Base-by-base conservation (phyloP, 2,888 invertebrate genomes). In the Laspeyria flexula region DNA sequence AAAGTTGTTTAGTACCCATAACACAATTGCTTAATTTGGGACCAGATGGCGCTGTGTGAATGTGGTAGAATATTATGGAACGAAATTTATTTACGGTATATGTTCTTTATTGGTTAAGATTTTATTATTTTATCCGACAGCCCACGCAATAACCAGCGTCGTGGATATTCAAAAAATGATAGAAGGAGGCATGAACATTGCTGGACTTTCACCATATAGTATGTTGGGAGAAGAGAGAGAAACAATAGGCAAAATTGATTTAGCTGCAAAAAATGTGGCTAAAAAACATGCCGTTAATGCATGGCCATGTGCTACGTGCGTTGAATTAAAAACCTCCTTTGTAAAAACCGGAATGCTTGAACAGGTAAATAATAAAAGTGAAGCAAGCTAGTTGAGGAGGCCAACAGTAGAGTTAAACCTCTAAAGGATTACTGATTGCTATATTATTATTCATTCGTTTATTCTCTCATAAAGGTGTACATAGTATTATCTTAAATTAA, bases 251-350 rank as follows among this genome's bases (percentile, higher is more conserved):
- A 85, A 80, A 53, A 60, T 93, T 1, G 80, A 86, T 16, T 72
- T 75, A 25, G 85, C 91, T 1, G 71, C 76, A 25, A 65, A 88
- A 13, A 93, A 90, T 59, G 93, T 95, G 61, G 94, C 94, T 55
- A 83, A 93, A 40, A 94, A 94, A 65, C 33, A 75, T 41, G 81
- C 90, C 3, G 93, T 94, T 0, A 79, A 93, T 16, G 88, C 92
- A 37, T 93, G 93, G 77, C 95, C 97, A 0, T 91, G 97, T 4
- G 97, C 96, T 1, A 95, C 97, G 65, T 97, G 96, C 44, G 84
- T 97, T 40, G 97, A 97, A 73, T 95, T 98, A 0, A 96, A 96
- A 77, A 97, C 97, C 2, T 96, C 96, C 1, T 96, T 97, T 83
- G 96, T 97, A 60, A 93, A 96, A 71, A 97, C 96, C 38, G 97